These are phyloP conservation scores for Psittacula cyanocephala DNA, from an alignment of 2,113 vertebrate genomes.

Conservation along the genomic window DNA sequence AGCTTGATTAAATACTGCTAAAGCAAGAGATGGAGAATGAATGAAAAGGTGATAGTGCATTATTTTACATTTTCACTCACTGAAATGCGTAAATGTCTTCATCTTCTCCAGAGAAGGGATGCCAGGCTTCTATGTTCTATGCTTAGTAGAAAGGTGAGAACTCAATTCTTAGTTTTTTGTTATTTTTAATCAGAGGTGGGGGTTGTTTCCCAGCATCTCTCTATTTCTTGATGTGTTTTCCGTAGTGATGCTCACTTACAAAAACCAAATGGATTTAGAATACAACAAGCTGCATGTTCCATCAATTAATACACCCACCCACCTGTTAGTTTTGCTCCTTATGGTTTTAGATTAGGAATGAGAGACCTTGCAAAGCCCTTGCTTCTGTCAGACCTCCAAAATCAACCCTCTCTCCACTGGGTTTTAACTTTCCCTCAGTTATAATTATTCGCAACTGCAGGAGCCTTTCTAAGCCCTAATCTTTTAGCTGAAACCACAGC, in stretches of 20 bases:
- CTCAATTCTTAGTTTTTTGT: not conserved
- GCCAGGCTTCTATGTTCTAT: not conserved
- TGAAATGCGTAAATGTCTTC: not conserved
- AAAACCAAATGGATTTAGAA: slow-evolving; percentile 1
- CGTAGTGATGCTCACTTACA: not conserved
- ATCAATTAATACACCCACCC: not conserved
- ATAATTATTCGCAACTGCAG: not conserved
- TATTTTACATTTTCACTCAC: not conserved
- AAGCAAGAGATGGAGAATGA: not conserved
- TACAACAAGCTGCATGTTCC: not conserved
- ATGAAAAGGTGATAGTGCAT: not conserved
- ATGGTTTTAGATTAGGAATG: not conserved
- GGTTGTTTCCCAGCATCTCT: not conserved
- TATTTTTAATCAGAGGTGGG: not conserved
- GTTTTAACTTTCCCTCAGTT: slow-evolving; percentile 3
- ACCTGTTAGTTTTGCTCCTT: not conserved
- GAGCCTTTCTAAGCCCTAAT: slow-evolving; percentile 6
- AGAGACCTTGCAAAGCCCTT: slow-evolving; percentile 18
- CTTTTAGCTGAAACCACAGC: not conserved
- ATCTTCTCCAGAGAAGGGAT: not conserved
- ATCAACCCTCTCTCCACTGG: not conserved
- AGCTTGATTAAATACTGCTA: not conserved
- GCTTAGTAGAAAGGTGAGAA: not conserved
- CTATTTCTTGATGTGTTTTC: not conserved
- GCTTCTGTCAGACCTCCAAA: slow-evolving; percentile 18